Percentiles rank a stretch among this genome's conserved stretches.
phyloP scores from a whole-genome alignment of 2,113 vertebrate genomes.

The Nesogale talazaci region DNA sequence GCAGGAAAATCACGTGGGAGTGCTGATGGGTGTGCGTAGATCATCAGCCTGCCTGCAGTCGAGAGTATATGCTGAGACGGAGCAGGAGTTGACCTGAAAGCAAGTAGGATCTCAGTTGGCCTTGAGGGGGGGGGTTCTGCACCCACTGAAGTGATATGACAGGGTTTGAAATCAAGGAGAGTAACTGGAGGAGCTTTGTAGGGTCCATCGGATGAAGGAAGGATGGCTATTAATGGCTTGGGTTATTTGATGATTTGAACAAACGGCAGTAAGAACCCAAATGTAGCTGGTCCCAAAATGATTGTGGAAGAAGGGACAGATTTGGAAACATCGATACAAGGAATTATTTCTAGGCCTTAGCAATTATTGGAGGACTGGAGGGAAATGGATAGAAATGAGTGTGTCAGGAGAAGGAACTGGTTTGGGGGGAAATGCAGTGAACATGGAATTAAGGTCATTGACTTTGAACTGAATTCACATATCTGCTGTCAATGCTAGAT shows the following conservation, averaged over 20 bases:
- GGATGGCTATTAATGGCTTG: not conserved
- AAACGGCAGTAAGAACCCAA: not conserved
- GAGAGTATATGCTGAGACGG: not conserved
- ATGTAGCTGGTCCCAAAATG: conserved; percentile 7
- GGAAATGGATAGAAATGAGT: not conserved
- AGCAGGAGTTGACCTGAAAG: not conserved
- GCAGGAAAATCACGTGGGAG: not conserved
- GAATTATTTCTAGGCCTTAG: not conserved
- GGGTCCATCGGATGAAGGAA: conserved; percentile 28
- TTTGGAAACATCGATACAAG: not conserved
- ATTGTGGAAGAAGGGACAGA: not conserved
- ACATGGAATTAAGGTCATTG: not conserved
- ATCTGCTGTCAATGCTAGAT: not conserved
- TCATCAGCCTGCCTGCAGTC: not conserved
- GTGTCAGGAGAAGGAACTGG: not conserved
- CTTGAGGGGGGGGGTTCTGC: not conserved
- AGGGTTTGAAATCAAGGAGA: conserved; percentile 2
- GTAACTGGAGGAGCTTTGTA: conserved; percentile 39
- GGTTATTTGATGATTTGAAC: not conserved
- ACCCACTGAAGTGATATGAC: not conserved
- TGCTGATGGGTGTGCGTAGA: not conserved
- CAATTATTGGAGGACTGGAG: not conserved
- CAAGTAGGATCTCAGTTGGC: not conserved
- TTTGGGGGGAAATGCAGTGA: not conserved
- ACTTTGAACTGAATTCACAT: not conserved